Base-by-base conservation (phyloP, 1,140 invertebrate species). In the Leptopilina boulardi region DNA sequence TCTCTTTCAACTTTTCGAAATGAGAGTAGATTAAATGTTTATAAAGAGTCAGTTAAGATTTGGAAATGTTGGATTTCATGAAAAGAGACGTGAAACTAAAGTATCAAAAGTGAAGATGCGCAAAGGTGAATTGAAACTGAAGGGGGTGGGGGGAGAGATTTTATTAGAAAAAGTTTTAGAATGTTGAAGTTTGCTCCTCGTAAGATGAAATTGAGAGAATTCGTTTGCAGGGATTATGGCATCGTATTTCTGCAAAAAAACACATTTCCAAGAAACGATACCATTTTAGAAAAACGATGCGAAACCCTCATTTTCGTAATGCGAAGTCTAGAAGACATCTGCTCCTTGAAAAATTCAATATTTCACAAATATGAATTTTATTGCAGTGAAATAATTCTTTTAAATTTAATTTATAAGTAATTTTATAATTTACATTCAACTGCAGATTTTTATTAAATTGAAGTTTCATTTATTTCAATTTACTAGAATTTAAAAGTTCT, bases 71-170 rank as follows among this genome's bases (percentile, higher is more conserved):
- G n/a, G n/a, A 51, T 51, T 51, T 51, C n/a, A 5, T 51, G 47
- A 51, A 51, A 51, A 5, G n/a, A 51, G 47, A 18, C 3, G n/a
- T 51, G n/a, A 51, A 51, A 51, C 1, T 51, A 51, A 18, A 51
- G n/a, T 19, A 30, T 34, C n/a, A 1, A n/a, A n/a, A 71, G 41
- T 26, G n/a, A 51, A 41, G 13, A 21, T 38, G 44, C 42, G 9
- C n/a, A 42, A 38, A 19, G 51, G 44, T 74, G 19, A 19, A 38
- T 54, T 30, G 18, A 72, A 72, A 47, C 19, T 72, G 5, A 47
- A 47, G 38, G 19, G 44, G 23, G n/a, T n/a, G n/a, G n/a, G n/a
- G n/a, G n/a, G n/a, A n/a, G n/a, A 47, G 8, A 47, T 4, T 23
- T 47, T 41, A 51, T 47, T 73, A 15, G 18, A 21, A 47, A 26